Evolutionary conservation across 2,888 invertebrate species (phyloP).

Genomic region (Syritta pipiens): DNA sequence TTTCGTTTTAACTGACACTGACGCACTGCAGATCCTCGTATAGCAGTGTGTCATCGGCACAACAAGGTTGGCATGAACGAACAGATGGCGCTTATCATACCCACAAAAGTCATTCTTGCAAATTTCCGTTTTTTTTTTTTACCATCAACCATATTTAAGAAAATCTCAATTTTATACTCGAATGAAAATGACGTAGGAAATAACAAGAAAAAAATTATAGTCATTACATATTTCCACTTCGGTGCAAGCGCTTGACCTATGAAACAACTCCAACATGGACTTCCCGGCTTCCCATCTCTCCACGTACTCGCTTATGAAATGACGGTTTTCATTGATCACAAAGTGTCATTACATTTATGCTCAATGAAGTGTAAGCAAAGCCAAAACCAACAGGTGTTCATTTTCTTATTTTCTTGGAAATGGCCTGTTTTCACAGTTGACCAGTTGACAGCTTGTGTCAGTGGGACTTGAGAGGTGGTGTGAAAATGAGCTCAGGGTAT

Average conservation of each 20-base stretch:
- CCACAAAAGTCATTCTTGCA: too few species aligned
- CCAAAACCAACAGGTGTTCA: background rate
- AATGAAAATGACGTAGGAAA: too few species aligned
- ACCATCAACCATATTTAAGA: too few species aligned
- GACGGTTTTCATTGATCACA: slow-evolving; percentile 1
- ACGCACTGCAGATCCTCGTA: too few species aligned
- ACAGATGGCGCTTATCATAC: too few species aligned
- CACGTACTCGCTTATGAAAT: too few species aligned
- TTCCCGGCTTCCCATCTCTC: background rate
- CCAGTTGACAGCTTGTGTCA: slow-evolving; percentile 33
- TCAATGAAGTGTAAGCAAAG: slow-evolving; percentile 20
- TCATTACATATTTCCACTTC: background rate
- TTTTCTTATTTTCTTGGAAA: background rate
- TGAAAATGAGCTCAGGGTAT: slow-evolving; percentile 2
- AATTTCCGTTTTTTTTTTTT: too few species aligned
- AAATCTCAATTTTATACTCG: too few species aligned
- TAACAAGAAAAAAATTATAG: background rate
- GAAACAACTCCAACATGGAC: background rate
- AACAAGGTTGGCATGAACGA: too few species aligned
- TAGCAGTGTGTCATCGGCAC: too few species aligned
- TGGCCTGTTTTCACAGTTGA: slow-evolving; percentile 25
- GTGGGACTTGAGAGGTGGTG: slow-evolving; percentile 23
- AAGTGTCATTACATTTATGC: slow-evolving; percentile 10
- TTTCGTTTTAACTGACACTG: too few species aligned
- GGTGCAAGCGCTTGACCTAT: background rate